Base-by-base conservation (phyloP, 2,113 vertebrate genomes). In the Leptocoma aspasia region DNA sequence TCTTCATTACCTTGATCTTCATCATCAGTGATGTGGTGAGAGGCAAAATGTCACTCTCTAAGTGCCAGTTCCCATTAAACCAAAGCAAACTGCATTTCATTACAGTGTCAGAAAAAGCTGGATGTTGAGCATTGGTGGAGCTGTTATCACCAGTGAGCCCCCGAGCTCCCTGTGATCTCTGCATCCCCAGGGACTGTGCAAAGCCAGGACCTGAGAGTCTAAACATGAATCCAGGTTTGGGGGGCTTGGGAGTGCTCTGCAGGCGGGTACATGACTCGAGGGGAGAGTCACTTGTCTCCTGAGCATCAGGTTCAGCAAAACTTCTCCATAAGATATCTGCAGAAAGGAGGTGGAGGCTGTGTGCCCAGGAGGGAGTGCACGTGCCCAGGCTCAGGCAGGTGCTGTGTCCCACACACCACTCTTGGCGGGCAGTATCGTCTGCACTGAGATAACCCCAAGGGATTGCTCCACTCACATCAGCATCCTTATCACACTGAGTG, bases 231-330 rank as follows among this genome's bases (percentile, higher is more conserved):
- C 27, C 44, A 17, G 27, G 56, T 78, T 72, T 82, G 9, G 16
- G 14, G 17, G 14, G 10, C 2, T 9, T 89, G 13, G 27, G 30
- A 24, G 54, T 1, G 0, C 17, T 65, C 2, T 6, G 57, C 41
- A 33, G 33, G 30, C 0, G 0, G 24, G 14, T 49, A 21, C 3
- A 0, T 35, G 53, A 7, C 24, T 1, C 0, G 0, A 69, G 0
- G n/a, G 37, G 6, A n/a, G 30, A 10, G 37, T 37, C 66, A 22
- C 9, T 53, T 8, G 2, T 30, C 18, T 66, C 27, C 57, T 49
- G 78, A 80, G 68, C 72, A 23, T n/a, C 27, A 42, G 15, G 26
- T 56, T 79, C 72, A 53, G 68, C 52, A 71, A 11, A 81, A 72
- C 54, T 90, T 72, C 26, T n/a, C 45, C 50, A 11, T 0, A 1